Percentiles rank a stretch among this genome's conserved stretches.
phyloP scores from a whole-genome alignment of 2,888 invertebrate species.

The Beris chalybata region DNA sequence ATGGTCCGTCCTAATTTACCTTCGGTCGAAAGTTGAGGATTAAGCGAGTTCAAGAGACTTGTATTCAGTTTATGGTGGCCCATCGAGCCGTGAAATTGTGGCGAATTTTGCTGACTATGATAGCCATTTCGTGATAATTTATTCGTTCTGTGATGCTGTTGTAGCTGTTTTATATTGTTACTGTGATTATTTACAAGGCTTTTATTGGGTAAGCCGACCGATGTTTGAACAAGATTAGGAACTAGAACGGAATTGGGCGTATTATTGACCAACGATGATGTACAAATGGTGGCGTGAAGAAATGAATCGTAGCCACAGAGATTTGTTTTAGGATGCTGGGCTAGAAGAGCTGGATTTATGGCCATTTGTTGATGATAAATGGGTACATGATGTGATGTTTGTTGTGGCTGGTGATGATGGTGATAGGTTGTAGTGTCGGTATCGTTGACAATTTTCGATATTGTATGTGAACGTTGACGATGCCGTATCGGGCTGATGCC shows the following conservation, averaged over 20 bases:
- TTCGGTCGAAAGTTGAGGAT: constrained; percentile 45
- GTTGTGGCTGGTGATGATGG: constrained; percentile 50
- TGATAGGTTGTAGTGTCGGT: constrained; percentile 41
- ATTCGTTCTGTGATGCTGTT: constrained; percentile 38
- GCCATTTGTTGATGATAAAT: constrained; percentile 66
- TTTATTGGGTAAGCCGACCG: neutral
- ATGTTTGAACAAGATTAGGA: constrained; percentile 21
- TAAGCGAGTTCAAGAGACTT: constrained; percentile 45
- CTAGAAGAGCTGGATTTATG: constrained; percentile 62
- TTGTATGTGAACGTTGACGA: constrained; percentile 56
- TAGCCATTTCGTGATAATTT: constrained; percentile 37
- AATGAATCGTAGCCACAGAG: constrained; percentile 63
- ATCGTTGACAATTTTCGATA: constrained; percentile 51
- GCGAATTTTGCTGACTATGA: constrained; percentile 45
- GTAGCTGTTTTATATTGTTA: constrained; percentile 41
- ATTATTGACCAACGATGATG: constrained; percentile 40
- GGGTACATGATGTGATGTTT: constrained; percentile 60
- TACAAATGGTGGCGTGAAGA: constrained; percentile 66
- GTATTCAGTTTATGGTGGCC: constrained; percentile 47
- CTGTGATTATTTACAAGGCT: constrained; percentile 30
- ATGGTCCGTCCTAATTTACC: constrained; percentile 48
- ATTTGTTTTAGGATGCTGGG: constrained; percentile 56
- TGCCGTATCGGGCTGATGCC: constrained; percentile 52
- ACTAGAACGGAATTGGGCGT: constrained; percentile 26
- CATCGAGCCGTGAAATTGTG: constrained; percentile 48